Base-by-base conservation (phyloP, 2,113 vertebrate genomes). In the Ia io region DNA sequence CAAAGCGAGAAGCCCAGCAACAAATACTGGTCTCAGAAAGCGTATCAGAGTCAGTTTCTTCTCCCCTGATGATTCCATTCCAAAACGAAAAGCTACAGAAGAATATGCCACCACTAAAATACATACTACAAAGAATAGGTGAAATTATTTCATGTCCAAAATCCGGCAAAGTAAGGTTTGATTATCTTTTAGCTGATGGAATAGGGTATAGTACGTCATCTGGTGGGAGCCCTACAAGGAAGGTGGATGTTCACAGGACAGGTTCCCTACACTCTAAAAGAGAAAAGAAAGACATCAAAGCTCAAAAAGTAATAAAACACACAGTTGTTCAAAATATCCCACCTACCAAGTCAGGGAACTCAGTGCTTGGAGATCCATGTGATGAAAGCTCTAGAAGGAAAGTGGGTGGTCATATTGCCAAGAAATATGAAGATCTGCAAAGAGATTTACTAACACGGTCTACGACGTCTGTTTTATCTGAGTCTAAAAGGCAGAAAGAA, bases 21-120 rank as follows among this genome's bases (percentile, higher is more conserved):
- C n/a, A 85, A 32, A 44, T 23, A 51, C 20, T 85, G n/a, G 78
- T 42, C 84, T 79, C 84, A 73, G 71, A 84, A 94, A 96, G 56
- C 22, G 8, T 2, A 25, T 9, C 88, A 22, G 53, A 20, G 12
- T 84, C 61, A 20, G 2, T 47, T 73, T 80, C 56, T 69, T 69
- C 65, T 92, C 14, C 67, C 25, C 49, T 7, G 42, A 23, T 32
- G 32, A 69, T n/a, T 85, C 28, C 84, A 76, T 69, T 85, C 89
- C 89, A 74, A 32, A 84, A 22, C 9, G 5, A 80, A 59, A 59
- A 89, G 37, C 53, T 71, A n/a, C 42, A 59, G 51, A 84, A 71
- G 93, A 94, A 4, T 17, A 51, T 53, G 17, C 40, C 73, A 56
- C 20, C 44, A 22, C 49, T 51, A 65, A 32, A 83, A 67, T 42